A percentile compares a stretch with the other conserved stretches of the same genome.
Evolutionary conservation across 2,113 vertebrate genomes (phyloP).

Genomic region (Axis porcinus): DNA sequence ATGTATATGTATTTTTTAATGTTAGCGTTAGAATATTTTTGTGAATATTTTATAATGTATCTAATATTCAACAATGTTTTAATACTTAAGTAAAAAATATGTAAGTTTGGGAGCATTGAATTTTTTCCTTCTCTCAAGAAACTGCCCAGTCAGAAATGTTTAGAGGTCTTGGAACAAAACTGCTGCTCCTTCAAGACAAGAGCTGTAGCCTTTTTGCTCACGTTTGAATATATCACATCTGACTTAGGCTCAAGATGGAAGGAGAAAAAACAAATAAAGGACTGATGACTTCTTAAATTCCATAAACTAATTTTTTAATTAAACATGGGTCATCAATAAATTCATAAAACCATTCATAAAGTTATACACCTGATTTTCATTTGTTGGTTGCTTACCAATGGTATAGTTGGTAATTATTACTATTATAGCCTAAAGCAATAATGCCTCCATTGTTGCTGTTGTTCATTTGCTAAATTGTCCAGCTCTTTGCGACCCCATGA

Average conservation of each 20-base stretch:
- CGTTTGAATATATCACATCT: neutral
- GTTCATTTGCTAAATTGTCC: neutral
- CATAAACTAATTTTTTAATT: neutral
- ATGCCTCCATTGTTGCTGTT: neutral
- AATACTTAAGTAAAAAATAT: neutral
- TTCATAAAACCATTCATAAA: neutral
- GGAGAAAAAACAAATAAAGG: neutral
- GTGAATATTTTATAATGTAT: neutral
- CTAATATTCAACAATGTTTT: neutral
- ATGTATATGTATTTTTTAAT: neutral
- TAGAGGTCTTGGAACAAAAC: neutral
- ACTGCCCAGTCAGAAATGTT: neutral
- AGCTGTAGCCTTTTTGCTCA: neutral
- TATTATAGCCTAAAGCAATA: neutral
- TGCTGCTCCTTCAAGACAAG: neutral
- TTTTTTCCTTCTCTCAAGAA: neutral
- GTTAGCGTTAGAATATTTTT: neutral
- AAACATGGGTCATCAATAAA: neutral
- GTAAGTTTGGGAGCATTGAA: neutral
- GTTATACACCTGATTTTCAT: neutral
- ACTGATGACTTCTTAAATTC: neutral
- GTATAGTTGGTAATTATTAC: neutral
- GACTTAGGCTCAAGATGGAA: neutral
- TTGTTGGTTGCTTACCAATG: neutral
- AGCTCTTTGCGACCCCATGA: neutral